These are phyloP conservation scores for Eumacrocentrus americanus DNA, from an alignment of 2,888 invertebrate genomes.

Conservation along the genomic window DNA sequence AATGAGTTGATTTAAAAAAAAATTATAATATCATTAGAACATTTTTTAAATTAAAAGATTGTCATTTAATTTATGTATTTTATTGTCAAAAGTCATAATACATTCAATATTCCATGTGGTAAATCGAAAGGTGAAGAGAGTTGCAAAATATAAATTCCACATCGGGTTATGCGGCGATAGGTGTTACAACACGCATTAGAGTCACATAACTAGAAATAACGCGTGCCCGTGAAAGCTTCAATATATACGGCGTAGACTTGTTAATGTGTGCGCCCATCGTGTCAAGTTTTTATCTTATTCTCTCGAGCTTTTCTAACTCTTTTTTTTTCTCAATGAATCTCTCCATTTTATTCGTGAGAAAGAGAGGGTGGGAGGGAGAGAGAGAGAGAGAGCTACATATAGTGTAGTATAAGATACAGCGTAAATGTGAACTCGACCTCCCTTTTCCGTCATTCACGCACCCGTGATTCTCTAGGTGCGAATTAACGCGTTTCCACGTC, in stretches of 20 bases:
- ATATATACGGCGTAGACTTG: conserved; percentile 25
- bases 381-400: neutral
- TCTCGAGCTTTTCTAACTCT: neutral
- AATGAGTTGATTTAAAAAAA: conserved; percentile 16
- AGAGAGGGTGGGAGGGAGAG: no score
- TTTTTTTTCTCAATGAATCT: conserved; percentile 25
- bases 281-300: conserved; percentile 14
- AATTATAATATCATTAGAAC: neutral
- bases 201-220: conserved; percentile 21
- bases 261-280: conserved; percentile 33
- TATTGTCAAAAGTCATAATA: neutral
- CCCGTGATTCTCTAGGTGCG: conserved; percentile 33
- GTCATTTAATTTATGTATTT: neutral
- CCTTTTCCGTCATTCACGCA: conserved; percentile 26
- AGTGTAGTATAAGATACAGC: neutral
- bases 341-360: conserved; percentile 7
- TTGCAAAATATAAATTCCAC: conserved; percentile 10
- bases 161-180: conserved; percentile 1
- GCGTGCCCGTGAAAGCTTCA: conserved; percentile 6
- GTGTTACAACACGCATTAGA: conserved; percentile 11
- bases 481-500: conserved; percentile 38
- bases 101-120: neutral
- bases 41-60: neutral
- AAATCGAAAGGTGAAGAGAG: neutral
- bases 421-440: neutral